Evolutionary conservation across 2,113 vertebrate genomes (phyloP), one percentile per base, ranked within the genome.

Genomic region (Ceyx margarethae): DNA sequence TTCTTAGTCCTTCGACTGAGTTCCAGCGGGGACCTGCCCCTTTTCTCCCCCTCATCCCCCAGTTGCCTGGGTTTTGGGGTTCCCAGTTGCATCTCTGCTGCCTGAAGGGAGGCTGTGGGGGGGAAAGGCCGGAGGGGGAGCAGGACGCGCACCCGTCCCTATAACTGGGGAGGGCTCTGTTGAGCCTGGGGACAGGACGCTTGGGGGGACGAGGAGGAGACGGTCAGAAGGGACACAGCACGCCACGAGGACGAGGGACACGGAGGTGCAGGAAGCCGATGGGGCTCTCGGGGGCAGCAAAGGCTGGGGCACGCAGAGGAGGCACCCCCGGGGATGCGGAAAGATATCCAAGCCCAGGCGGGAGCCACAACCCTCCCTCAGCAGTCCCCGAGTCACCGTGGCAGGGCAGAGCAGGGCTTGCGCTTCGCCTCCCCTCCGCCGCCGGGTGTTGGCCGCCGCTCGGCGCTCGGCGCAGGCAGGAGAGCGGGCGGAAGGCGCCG

Each of bases 131-230:
- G 0, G 28, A 18, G 23, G 4, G 6, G 18, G 8, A 9, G 17
- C 42, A 40, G 3, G 23, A 65, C 37, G 13, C 1, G 7, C 8
- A 3, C 61, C 28, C 35, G 3, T 3, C 19, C 17, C 37, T 13
- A 23, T 15, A n/a, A 22, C 0, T 9, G 17, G 43, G 20, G 40
- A 40, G 6, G 2, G 23, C 5, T 6, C 12, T 5, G 45, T 2
- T 57, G 11, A 4, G 28, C 35, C 61, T 20, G n/a, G 3, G 58
- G 16, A 5, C 25, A 25, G 20, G 9, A 35, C 21, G 46, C 46
- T 48, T 48, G 21, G 25, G 8, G 8, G 11, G 23, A 5, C 6
- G 25, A 5, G 61, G 21, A 23, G 11, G 46, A 11, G 46, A 21
- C 19, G 46, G 46, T 12, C 46, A 22, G 46, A 22, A 19, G 45